Evolutionary conservation across 53 echinoderm and acorn worm genomes (phyloP).

Genomic region (Patiria pectinifera): DNA sequence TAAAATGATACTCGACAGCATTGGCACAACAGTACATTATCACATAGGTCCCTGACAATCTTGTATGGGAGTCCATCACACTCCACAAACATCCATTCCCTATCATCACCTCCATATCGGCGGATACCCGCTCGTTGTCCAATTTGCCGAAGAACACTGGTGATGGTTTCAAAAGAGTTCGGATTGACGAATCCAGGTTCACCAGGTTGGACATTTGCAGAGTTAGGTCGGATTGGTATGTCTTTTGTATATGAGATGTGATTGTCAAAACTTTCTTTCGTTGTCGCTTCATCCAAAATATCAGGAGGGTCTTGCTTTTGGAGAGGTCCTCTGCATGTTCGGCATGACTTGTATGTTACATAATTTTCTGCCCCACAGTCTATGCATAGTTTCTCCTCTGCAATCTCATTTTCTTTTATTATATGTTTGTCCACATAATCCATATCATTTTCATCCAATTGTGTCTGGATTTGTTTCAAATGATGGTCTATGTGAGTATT

Average conservation of each 20-base stretch:
- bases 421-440: slow-evolving; percentile 16
- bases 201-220: slow-evolving; percentile 26
- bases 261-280: too few relatives aligned
- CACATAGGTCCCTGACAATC: slow-evolving; percentile 24
- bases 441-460: too few relatives aligned
- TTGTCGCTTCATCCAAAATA: not conserved
- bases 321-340: not conserved
- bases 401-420: not conserved
- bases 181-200: slow-evolving; percentile 53
- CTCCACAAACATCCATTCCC: slow-evolving; percentile 40
- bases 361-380: not conserved
- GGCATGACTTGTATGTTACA: not conserved
- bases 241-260: too few relatives aligned
- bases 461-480: too few relatives aligned
- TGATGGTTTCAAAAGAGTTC: slow-evolving; percentile 26
- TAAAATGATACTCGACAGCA: slow-evolving; percentile 28
- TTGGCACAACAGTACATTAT: slow-evolving; percentile 56
- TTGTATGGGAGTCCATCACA: slow-evolving; percentile 72
- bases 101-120: not conserved
- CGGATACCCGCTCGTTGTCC: slow-evolving; percentile 36
- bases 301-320: not conserved
- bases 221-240: not conserved
- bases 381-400: not conserved
- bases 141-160: not conserved
- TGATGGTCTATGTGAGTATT: slow-evolving; percentile 4